Evolutionary conservation across 2,113 vertebrate genomes (phyloP).

Genomic region (Sturnira hondurensis): DNA sequence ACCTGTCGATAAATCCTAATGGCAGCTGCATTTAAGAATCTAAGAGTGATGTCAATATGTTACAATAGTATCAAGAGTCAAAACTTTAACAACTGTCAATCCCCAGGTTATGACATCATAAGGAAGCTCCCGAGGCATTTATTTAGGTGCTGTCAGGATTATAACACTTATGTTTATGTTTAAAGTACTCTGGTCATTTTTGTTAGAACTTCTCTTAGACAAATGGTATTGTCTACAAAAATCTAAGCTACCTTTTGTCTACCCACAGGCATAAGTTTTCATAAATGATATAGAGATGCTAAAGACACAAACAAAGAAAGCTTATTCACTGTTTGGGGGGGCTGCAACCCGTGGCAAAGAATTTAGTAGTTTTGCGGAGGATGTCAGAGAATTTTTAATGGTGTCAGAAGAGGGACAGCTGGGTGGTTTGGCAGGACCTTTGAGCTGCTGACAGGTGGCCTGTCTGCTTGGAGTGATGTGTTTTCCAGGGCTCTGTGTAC

Average conservation of each 20-base stretch:
- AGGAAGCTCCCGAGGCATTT: neutral
- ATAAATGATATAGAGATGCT: neutral
- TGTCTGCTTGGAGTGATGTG: neutral
- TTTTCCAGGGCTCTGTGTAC: neutral
- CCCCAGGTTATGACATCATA: neutral
- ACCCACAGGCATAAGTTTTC: neutral
- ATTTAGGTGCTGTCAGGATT: neutral
- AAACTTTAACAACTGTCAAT: neutral
- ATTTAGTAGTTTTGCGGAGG: neutral
- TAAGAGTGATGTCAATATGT: neutral
- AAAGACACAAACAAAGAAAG: neutral
- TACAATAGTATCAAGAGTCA: neutral
- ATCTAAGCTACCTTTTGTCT: neutral
- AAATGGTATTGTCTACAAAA: neutral
- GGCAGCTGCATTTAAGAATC: neutral
- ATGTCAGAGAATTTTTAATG: neutral
- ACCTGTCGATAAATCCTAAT: neutral
- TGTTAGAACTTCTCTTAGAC: neutral
- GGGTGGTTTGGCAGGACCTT: neutral
- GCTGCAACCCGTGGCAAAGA: neutral
- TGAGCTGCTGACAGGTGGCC: neutral
- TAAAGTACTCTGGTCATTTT: neutral
- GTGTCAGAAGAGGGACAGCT: neutral
- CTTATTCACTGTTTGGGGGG: neutral
- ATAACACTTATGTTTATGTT: neutral